phyloP scores from a whole-genome alignment of 2,888 invertebrate species.

The Aphidoletes aphidimyza region DNA sequence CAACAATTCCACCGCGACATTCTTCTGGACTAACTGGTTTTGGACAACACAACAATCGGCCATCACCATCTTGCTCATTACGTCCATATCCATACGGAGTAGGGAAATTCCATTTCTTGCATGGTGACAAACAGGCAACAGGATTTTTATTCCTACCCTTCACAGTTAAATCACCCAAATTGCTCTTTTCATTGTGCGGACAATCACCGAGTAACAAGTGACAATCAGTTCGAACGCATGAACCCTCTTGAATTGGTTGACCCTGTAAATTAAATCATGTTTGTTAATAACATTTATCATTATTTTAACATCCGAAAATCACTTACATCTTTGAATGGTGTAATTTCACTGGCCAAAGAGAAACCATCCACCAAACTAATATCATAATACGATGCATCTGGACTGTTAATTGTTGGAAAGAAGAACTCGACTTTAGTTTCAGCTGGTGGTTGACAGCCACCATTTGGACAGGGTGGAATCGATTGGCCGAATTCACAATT shows the following conservation, averaged over 20 bases:
- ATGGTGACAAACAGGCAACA: constrained; percentile 23
- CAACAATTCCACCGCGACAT: neutral
- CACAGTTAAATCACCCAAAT: constrained; percentile 35
- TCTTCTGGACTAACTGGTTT: neutral
- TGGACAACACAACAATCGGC: neutral
- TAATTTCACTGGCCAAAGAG: constrained; percentile 4
- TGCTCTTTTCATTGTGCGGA: neutral
- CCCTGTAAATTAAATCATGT: neutral
- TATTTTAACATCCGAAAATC: neutral
- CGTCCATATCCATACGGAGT: neutral
- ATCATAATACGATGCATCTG: neutral
- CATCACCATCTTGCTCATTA: neutral
- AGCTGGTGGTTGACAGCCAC: constrained; percentile 41
- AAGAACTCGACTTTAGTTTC: constrained; percentile 54
- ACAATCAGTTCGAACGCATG: constrained; percentile 31
- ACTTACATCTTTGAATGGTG: constrained; percentile 3
- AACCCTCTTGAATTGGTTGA: neutral
- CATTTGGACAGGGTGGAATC: constrained; percentile 19
- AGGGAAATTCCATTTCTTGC: constrained; percentile 54
- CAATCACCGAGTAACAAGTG: neutral
- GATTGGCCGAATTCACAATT: constrained; percentile 53
- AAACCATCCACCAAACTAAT: constrained; percentile 54
- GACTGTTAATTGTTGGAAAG: neutral
- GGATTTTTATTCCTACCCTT: neutral
- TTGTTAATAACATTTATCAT: neutral